Evolutionary conservation across 2,888 invertebrate species (phyloP), one percentile per base, ranked within the genome.

Genomic region (Andrena fulva): DNA sequence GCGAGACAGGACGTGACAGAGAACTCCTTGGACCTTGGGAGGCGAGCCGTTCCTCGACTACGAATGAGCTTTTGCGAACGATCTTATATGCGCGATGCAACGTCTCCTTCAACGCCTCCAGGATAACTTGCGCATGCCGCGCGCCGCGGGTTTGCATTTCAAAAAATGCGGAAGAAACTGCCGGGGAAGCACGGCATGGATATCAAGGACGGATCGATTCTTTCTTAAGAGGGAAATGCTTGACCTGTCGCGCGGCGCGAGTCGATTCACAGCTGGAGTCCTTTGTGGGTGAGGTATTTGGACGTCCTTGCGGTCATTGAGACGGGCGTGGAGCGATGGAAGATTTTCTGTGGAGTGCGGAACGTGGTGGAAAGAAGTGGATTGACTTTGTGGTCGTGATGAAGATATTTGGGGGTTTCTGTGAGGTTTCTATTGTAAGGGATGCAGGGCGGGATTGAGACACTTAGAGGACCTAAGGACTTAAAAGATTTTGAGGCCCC

Each of bases 41-140:
- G 76, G 50, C 75, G 71, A 63, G 75, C 10, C 78, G 74, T 68
- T 66, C 63, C 60, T 69, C 64, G 84, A 87, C 84, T 88, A 71
- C 75, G 84, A 82, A 85, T 85, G 76, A 90, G 83, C 64, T 54
- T 85, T 70, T 74, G 20, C 29, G 24, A 20, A 68, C 12, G 54
- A 87, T 90, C 86, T 84, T 56, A 81, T 85, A 90, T 90, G 87
- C 90, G 77, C 31, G 81, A 74, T 76, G 86, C 85, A 81, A 82
- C 64, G 85, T 89, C 87, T 82, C 88, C 88, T 90, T 87, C 88
- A 82, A 77, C 69, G 85, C 80, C 85, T 81, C 56, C 75, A 79
- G 75, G 70, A 81, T 79, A 81, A 77, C 79, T 86, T 85, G 77
- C 70, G 7, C 84, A 81, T 50, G 64, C 81, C 75, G 66, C 64